Conservation (phyloP, 2,888 invertebrate species). For the Leucania comma region DNA sequence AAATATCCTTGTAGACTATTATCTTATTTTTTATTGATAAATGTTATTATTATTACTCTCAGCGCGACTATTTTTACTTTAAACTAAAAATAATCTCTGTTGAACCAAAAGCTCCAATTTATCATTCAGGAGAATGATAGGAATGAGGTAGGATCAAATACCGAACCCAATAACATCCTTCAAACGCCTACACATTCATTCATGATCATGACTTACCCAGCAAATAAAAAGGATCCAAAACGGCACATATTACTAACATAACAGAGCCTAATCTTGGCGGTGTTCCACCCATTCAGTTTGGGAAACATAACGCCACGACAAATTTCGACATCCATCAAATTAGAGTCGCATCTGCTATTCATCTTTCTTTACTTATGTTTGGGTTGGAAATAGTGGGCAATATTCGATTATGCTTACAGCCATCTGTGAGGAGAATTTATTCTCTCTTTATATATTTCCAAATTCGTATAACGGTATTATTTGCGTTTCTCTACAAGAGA, state of each 20-base stretch:
- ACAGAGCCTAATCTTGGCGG: slow-evolving; percentile 32
- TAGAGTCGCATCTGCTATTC: slow-evolving; percentile 66
- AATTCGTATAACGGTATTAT: slow-evolving; percentile 52
- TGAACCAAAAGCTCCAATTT: not conserved
- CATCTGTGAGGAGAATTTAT: slow-evolving; percentile 62
- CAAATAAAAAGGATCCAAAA: slow-evolving; percentile 23
- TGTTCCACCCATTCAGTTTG: slow-evolving; percentile 42
- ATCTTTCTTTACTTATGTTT: slow-evolving; percentile 62
- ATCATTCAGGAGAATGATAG: not conserved
- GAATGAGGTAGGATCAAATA: slow-evolving; percentile 3
- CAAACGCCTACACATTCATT: slow-evolving; percentile 7
- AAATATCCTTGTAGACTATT: too few species aligned
- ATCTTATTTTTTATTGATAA: too few species aligned
- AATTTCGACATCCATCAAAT: slow-evolving; percentile 67
- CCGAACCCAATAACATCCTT: slow-evolving; percentile 15
- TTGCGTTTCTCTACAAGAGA: slow-evolving; percentile 42
- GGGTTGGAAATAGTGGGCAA: slow-evolving; percentile 56
- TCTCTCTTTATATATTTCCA: slow-evolving; percentile 58
- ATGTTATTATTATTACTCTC: too few species aligned
- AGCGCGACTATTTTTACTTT: not conserved
- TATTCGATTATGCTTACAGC: slow-evolving; percentile 68
- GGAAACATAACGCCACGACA: slow-evolving; percentile 51
- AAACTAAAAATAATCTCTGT: not conserved
- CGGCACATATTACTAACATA: slow-evolving; percentile 24
- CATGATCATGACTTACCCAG: slow-evolving; percentile 4